Conservation (phyloP, 1,140 invertebrate genomes). For the Ceratina calcarata region DNA sequence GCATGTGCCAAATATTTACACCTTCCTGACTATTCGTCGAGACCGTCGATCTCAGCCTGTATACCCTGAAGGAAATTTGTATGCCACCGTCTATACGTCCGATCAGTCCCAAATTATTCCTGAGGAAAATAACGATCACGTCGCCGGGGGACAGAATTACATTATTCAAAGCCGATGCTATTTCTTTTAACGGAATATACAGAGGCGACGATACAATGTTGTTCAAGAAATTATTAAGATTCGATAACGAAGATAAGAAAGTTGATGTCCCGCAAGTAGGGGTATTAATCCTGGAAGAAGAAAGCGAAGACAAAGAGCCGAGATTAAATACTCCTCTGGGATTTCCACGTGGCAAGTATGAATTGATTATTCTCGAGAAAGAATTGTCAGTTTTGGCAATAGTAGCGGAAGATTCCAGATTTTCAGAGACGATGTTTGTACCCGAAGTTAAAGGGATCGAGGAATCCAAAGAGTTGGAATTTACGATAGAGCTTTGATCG, state of each 20-base stretch:
- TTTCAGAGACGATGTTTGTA: too few species aligned
- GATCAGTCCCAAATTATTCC: conserved; percentile 21
- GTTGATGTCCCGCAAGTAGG: not conserved
- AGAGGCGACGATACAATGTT: not conserved
- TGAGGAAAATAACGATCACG: conserved; percentile 43
- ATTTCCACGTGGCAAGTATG: too few species aligned
- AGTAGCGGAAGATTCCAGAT: too few species aligned
- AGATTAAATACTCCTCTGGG: too few species aligned
- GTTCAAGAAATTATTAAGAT: not conserved
- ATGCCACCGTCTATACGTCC: conserved; percentile 45
- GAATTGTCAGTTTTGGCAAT: too few species aligned
- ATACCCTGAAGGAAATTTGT: conserved; percentile 49
- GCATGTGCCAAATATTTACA: conserved; percentile 37
- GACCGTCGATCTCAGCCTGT: conserved; percentile 13
- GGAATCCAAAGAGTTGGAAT: too few species aligned
- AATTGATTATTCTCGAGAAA: too few species aligned
- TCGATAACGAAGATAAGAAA: not conserved
- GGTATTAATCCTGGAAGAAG: not conserved
- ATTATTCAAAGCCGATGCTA: conserved; percentile 35
- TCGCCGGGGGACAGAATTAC: conserved; percentile 48
- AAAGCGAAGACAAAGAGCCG: not conserved
- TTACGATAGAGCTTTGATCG: too few species aligned
- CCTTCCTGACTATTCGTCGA: not conserved
- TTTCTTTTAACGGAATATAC: conserved; percentile 41
- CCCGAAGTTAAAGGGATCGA: too few species aligned